Percentiles rank a stretch among this genome's conserved stretches.
These are phyloP conservation scores for Myrmecobius fasciatus DNA, from an alignment of 2,113 vertebrate genomes.

Conservation along the genomic window DNA sequence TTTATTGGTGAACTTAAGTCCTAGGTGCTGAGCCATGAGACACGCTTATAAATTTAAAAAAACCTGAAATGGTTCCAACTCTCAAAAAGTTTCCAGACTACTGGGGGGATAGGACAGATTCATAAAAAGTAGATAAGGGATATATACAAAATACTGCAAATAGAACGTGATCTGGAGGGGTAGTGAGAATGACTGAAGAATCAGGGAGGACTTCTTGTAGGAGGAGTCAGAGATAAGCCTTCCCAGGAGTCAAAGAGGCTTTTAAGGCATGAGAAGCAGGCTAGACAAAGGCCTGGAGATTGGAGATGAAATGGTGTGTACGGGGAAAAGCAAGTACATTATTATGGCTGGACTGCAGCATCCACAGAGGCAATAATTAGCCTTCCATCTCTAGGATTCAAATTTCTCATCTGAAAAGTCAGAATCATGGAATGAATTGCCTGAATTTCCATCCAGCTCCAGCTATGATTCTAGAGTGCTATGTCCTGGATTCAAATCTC, in stretches of 20 bases:
- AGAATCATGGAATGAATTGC: not conserved
- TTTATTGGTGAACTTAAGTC: conserved; percentile 46
- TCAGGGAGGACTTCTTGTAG: not conserved
- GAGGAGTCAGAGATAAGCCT: not conserved
- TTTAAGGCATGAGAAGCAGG: not conserved
- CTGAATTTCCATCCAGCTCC: not conserved
- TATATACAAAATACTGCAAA: not conserved
- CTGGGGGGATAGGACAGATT: not conserved
- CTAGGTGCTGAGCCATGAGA: not conserved
- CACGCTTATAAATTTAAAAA: not conserved
- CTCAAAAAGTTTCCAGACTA: not conserved
- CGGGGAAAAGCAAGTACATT: not conserved
- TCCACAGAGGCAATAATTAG: too few species aligned
- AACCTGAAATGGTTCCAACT: not conserved
- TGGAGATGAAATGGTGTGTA: not conserved
- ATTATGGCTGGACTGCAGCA: not conserved
- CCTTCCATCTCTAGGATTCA: not conserved
- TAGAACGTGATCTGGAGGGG: not conserved
- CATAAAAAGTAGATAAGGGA: not conserved
- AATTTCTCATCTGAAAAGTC: not conserved
- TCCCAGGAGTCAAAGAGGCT: not conserved
- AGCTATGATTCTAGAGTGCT: not conserved
- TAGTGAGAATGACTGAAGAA: not conserved
- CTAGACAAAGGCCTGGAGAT: not conserved
- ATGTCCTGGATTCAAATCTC: not conserved